Percentiles rank a stretch among this genome's conserved stretches.
Evolutionary conservation across 2,113 vertebrate species (phyloP).

Genomic region (Gallinago jamesoni): DNA sequence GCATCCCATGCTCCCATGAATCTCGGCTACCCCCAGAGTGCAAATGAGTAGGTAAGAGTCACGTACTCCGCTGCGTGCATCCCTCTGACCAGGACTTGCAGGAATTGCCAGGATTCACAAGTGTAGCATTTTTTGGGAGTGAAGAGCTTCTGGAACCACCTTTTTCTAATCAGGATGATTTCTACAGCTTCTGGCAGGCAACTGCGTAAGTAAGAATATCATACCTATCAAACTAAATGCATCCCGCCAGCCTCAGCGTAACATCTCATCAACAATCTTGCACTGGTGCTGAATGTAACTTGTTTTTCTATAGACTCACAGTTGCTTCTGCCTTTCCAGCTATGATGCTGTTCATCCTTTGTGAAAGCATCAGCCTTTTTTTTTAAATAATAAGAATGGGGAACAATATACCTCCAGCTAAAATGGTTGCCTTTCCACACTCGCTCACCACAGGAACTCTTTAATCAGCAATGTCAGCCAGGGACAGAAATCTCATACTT

Average conservation of each 20-base stretch:
- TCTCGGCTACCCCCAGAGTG: not conserved
- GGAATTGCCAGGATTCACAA: not conserved
- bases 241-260: not conserved
- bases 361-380: not conserved
- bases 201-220: not conserved
- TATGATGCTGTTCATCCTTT: not conserved
- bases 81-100: not conserved
- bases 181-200: slow-evolving; percentile 1
- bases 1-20: not conserved
- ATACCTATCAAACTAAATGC: not conserved
- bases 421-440: slow-evolving; percentile 29
- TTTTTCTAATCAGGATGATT: not conserved
- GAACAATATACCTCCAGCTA: not conserved
- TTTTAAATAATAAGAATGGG: not conserved
- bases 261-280: not conserved
- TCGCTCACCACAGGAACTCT: not conserved
- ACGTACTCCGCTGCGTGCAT: not conserved
- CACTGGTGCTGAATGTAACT: not conserved
- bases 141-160: not conserved
- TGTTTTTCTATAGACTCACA: not conserved
- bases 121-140: not conserved
- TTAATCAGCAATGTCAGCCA: slow-evolving; percentile 53
- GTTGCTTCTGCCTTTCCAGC: slow-evolving; percentile 18
- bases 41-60: not conserved
- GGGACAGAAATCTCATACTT: slow-evolving; percentile 29